Evolutionary conservation across 2,113 vertebrate genomes (phyloP).

Genomic region (Scophthalmus maximus): DNA sequence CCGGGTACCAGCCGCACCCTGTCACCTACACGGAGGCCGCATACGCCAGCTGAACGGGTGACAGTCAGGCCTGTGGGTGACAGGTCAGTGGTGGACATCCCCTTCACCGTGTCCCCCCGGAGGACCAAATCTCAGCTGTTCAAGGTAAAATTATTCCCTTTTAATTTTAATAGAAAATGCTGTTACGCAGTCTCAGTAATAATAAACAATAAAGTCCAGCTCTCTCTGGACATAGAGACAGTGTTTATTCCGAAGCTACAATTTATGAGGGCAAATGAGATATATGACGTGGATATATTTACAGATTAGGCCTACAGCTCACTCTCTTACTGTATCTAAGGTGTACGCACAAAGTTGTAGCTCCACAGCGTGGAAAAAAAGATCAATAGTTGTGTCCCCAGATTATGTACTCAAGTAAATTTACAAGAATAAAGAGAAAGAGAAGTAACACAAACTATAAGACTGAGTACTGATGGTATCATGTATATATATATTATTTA

Average conservation of each 20-base stretch:
- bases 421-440: neutral
- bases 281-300: too few relatives aligned
- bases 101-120: conserved; percentile 85
- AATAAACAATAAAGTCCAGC: too few relatives aligned
- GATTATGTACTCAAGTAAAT: neutral
- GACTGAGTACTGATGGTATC: neutral
- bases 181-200: neutral
- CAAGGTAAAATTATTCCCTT: conserved; percentile 82
- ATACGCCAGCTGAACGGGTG: conserved; percentile 91
- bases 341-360: too few relatives aligned
- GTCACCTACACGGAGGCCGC: conserved; percentile 84
- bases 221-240: too few relatives aligned
- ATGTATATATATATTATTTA: too few relatives aligned
- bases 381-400: too few relatives aligned
- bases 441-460: neutral
- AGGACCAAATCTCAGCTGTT: conserved; percentile 82
- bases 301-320: too few relatives aligned
- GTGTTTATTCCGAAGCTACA: too few relatives aligned
- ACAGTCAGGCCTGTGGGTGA: conserved; percentile 87
- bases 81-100: conserved; percentile 81
- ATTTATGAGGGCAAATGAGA: too few relatives aligned
- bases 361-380: too few relatives aligned
- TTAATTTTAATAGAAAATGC: too few relatives aligned
- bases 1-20: conserved; percentile 71
- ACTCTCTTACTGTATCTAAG: too few relatives aligned